Evolutionary conservation across 2,113 vertebrate genomes (phyloP), one percentile per base, ranked within the genome.

Genomic region (Synodontis membranacea): DNA sequence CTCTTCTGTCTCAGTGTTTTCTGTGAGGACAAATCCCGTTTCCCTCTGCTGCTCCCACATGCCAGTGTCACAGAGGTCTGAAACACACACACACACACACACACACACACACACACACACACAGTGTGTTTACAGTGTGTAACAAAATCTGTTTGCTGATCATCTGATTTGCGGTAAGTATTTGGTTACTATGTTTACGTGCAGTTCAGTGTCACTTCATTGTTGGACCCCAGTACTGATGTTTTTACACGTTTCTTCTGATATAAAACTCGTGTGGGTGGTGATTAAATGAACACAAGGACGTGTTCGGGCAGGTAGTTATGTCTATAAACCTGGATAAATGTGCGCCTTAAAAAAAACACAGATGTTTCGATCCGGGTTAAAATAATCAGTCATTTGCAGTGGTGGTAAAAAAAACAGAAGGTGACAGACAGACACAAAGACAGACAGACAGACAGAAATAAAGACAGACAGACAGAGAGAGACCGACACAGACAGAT

Each of bases 101-200:
- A 74, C 42, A 74, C 70, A 74, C 74, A 76, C 72, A 50, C 75
- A 83, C 64, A n/a, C 87, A 88, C 87, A 86, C 37, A 85, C 84
- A 84, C 76, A 85, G 15, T 34, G 31, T 64, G 62, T 64, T 68
- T 19, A 68, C 1, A 34, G n/a, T 19, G 15, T 17, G 19, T 4
- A 37, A 34, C 31, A 34, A 68, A 37, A 39, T 21, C n/a, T 34
- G 64, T 5, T 37, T 37, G 0, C 39, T 72, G 21, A 21, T 72
- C 3, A 42, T 4, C 7, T 42, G 17, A 68, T 68, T 37, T 68
- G 31, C 2, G 31, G 4, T 56, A 4, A 60, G 23, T 31, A 31
- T 31, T 66, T 34, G 62, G 17, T 34, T 10, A 21, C 21, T 8
- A 70, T 1, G 19, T 42, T 72, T 25, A 21, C 2, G 21, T 42